Percentiles rank a stretch among this genome's conserved stretches.
These are phyloP conservation scores for Tetraneura akinire DNA, from an alignment of 1,140 invertebrate species.

Conservation along the genomic window DNA sequence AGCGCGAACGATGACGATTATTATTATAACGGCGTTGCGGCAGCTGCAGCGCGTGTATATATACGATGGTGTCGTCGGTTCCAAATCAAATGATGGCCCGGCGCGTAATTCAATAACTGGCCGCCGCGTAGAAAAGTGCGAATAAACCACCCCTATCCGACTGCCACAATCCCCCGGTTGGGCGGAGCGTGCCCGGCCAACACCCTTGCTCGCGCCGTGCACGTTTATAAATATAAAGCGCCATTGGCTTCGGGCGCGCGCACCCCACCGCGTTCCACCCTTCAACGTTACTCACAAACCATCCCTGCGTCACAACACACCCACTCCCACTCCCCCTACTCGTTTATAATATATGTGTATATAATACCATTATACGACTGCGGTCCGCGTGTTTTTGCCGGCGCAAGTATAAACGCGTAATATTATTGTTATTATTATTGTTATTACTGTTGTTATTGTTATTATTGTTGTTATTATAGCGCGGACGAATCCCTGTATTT, in stretches of 20 bases:
- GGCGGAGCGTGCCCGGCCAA: slow-evolving; percentile 34
- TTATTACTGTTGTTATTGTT: slow-evolving; percentile 21
- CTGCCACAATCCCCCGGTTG: neutral
- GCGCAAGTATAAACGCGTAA: neutral
- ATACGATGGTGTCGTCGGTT: slow-evolving; percentile 50
- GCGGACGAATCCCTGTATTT: slow-evolving; percentile 11
- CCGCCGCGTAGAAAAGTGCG: slow-evolving; percentile 47
- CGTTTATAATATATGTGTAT: too few relatives aligned
- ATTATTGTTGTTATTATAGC: neutral
- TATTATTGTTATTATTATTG: slow-evolving; percentile 16
- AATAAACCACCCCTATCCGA: slow-evolving; percentile 26
- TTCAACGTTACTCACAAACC: too few relatives aligned
- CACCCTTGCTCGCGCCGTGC: neutral
- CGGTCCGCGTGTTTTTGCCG: neutral
- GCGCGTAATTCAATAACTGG: slow-evolving; percentile 51
- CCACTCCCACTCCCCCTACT: neutral
- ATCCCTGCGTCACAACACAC: too few relatives aligned
- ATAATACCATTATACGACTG: too few relatives aligned
- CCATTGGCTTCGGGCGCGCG: slow-evolving; percentile 25
- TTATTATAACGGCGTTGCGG: slow-evolving; percentile 4
- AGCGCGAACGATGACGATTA: neutral
- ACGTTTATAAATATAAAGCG: too few relatives aligned
- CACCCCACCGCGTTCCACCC: neutral
- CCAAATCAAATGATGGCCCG: slow-evolving; percentile 51
- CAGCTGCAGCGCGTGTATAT: slow-evolving; percentile 11